Evolutionary conservation across 2,797 vertebrate genomes (phyloP).

Genomic region (Danio jaintianensis): DNA sequence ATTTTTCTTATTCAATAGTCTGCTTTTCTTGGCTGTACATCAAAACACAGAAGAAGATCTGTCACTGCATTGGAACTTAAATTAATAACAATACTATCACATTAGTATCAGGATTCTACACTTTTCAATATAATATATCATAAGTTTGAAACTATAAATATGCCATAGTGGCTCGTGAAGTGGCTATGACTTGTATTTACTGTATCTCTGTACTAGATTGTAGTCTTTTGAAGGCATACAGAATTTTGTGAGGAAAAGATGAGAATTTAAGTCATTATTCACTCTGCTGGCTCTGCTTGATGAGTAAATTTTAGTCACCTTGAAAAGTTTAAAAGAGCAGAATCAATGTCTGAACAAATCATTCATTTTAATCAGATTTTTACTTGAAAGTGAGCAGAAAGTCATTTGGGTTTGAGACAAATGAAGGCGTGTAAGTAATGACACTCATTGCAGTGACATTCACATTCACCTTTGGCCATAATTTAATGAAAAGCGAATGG

Average conservation of each 20-base stretch:
- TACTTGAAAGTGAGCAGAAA: background rate
- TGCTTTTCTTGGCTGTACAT: background rate
- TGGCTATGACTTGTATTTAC: background rate
- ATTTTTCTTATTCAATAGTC: background rate
- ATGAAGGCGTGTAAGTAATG: background rate
- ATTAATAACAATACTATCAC: background rate
- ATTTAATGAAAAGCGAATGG: background rate
- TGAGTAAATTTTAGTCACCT: background rate
- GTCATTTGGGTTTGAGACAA: background rate
- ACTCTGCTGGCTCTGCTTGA: background rate
- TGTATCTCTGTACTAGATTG: too few relatives aligned
- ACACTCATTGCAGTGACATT: conserved; percentile 3
- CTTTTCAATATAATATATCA: conserved; percentile 2
- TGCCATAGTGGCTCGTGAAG: background rate
- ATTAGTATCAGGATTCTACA: too few relatives aligned
- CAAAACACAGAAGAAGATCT: background rate
- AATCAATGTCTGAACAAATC: background rate
- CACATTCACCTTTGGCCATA: background rate
- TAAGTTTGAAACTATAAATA: too few relatives aligned
- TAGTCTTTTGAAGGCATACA: background rate
- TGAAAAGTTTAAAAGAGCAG: background rate
- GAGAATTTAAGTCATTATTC: conserved; percentile 2
- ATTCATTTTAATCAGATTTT: background rate
- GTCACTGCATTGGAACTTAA: background rate
- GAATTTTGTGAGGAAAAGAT: conserved; percentile 1